These are phyloP conservation scores for Acyrthosiphon pisum DNA, from an alignment of 1,140 invertebrate species.

Conservation along the genomic window DNA sequence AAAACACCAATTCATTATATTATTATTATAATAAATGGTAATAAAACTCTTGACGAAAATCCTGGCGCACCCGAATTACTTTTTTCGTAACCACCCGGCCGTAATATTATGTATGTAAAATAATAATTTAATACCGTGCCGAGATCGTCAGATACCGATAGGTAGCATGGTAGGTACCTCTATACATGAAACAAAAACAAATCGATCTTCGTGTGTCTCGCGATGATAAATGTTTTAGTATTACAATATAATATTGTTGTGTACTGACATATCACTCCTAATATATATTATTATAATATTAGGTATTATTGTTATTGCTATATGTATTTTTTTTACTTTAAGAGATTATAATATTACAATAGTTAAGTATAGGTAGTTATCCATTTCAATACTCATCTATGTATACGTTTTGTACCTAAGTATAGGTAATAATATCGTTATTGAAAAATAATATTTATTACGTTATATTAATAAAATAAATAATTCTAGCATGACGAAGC, in stretches of 20 bases:
- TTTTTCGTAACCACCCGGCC: neutral
- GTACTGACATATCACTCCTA: neutral
- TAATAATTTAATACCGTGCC: neutral
- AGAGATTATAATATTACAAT: neutral
- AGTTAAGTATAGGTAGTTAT: neutral
- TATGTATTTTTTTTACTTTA: neutral
- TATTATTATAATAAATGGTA: neutral
- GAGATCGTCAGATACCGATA: constrained; percentile 11
- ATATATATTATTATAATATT: neutral
- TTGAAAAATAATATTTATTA: neutral
- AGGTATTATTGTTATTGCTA: neutral
- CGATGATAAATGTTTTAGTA: constrained; percentile 12
- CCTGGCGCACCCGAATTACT: constrained; percentile 42
- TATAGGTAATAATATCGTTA: neutral
- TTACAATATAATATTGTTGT: neutral
- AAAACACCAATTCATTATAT: neutral
- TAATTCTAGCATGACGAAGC: too few species aligned
- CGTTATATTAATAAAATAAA: neutral
- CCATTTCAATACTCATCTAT: neutral
- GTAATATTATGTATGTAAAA: neutral
- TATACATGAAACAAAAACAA: neutral
- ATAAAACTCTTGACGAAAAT: constrained; percentile 16
- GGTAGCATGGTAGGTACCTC: neutral
- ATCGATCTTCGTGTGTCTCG: neutral
- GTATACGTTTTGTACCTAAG: too few species aligned